A percentile compares a stretch with the other conserved stretches of the same genome.
Conservation (phyloP, 1,140 invertebrate genomes). For the Psilanteris sp. region DNA sequence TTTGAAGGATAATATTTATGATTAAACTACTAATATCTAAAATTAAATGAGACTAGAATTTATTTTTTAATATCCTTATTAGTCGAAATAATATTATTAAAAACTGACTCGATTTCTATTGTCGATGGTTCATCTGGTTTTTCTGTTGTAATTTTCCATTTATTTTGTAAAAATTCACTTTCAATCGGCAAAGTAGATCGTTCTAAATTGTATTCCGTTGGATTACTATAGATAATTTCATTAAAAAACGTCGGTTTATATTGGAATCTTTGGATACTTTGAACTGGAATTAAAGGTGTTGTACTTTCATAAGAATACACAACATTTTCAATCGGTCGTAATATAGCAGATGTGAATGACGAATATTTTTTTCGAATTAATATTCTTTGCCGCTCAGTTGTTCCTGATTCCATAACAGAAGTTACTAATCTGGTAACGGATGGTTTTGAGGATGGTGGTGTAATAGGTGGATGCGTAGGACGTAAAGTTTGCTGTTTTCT, state of each 20-base stretch:
- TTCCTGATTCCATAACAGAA: slow-evolving; percentile 78
- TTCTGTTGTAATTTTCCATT: slow-evolving; percentile 71
- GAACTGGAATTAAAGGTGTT: slow-evolving; percentile 4
- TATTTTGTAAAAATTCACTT: slow-evolving; percentile 67
- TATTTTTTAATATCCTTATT: slow-evolving; percentile 49
- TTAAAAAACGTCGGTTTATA: slow-evolving; percentile 64
- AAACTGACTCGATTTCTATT: slow-evolving; percentile 78
- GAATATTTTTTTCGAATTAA: slow-evolving; percentile 77
- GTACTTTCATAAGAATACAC: slow-evolving; percentile 17
- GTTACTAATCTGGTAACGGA: slow-evolving; percentile 77
- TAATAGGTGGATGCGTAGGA: slow-evolving; percentile 53
- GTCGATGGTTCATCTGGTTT: slow-evolving; percentile 74
- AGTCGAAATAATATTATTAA: slow-evolving; percentile 71
- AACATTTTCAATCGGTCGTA: slow-evolving; percentile 64
- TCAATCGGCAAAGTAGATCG: slow-evolving; percentile 76
- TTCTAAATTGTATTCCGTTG: slow-evolving; percentile 69
- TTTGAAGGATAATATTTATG: slow-evolving; percentile 43
- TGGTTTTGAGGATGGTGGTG: slow-evolving; percentile 68
- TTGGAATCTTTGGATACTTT: slow-evolving; percentile 35
- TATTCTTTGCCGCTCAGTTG: slow-evolving; percentile 78
- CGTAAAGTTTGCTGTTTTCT: slow-evolving; percentile 73
- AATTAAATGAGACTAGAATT: slow-evolving; percentile 58
- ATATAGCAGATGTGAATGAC: slow-evolving; percentile 71
- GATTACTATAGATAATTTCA: slow-evolving; percentile 67
- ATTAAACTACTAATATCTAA: slow-evolving; percentile 38